Base-by-base conservation (phyloP, 1,140 invertebrate genomes). In the Antheraea mylitta region DNA sequence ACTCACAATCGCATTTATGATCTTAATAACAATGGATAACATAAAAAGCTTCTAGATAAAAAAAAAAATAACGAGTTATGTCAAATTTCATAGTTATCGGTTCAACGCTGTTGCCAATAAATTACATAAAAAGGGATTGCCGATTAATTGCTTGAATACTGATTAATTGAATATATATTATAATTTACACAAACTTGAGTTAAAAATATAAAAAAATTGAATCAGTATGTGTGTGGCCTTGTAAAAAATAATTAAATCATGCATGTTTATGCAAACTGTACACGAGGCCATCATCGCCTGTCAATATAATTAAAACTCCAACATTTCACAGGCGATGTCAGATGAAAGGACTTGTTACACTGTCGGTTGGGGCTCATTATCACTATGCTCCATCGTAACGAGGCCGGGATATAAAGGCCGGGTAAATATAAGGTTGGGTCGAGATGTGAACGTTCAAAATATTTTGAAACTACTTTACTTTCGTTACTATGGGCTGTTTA, bases 261-360 rank as follows among this genome's bases (percentile, higher is more conserved):
- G 1, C 16, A 53, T 53, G 16, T n/a, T 53, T n/a, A 53, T 53
- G 45, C 45, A 53, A 53, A 53, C 45, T 53, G 45, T 53, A 45
- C 63, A 64, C n/a, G 18, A 72, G 80, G 72, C 69, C 66, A 74
- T 76, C 80, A 78, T 75, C 74, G 69, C 75, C 76, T 85, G 83
- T 83, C 83, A 83, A 82, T 85, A 80, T 85, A 85, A 85, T 83
- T 85, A 82, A 85, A 84, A 81, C 82, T 68, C 69, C 70, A 73
- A 73, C 78, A 77, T 80, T 80, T 82, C 80, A 78, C 77, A 68
- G 74, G 69, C 71, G 70, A 78, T 72, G 70, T 70, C 72, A 72
- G 72, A 74, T 85, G 77, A 83, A 85, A 83, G 76, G 72, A 71
- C 81, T 85, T 82, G 82, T 85, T 85, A 83, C 75, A 76, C 45